These are phyloP conservation scores for Drosophila helvetica DNA, from an alignment of 2,888 invertebrate genomes.

Conservation along the genomic window DNA sequence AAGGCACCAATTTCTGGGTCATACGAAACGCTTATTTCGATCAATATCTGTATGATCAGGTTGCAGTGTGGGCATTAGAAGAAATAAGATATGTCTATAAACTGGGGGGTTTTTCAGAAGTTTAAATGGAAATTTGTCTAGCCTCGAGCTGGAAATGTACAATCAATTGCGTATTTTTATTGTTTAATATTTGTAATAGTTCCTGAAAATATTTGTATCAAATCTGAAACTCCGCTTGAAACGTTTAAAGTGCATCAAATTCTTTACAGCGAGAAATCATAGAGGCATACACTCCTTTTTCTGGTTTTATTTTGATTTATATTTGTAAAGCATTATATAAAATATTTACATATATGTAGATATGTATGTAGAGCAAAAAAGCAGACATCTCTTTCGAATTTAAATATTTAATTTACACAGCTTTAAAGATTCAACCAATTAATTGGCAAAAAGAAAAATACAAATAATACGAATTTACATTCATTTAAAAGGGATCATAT, in stretches of 20 bases:
- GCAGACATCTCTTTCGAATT: background rate
- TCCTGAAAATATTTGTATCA: no score
- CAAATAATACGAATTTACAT: background rate
- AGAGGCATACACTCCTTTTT: background rate
- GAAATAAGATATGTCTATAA: background rate
- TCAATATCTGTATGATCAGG: slow-evolving; percentile 22
- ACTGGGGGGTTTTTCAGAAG: background rate
- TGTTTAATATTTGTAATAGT: no score
- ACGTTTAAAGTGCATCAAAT: no score
- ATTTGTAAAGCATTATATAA: background rate
- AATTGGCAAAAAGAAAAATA: background rate
- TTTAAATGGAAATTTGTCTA: background rate
- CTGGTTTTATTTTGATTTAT: background rate
- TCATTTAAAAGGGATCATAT: background rate
- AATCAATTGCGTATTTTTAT: no score
- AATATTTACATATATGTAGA: no score
- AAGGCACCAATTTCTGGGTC: slow-evolving; percentile 21
- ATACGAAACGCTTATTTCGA: slow-evolving; percentile 10
- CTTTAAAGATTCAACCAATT: background rate
- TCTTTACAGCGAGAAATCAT: no score
- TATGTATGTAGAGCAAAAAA: no score
- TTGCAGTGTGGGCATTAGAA: background rate
- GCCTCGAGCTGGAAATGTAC: no score
- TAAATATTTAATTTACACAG: background rate
- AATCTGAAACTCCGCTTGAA: no score